A percentile compares a stretch with the other conserved stretches of the same genome.
Conservation (phyloP, 2,113 vertebrate species). For the Campylomormyrus numenius region DNA sequence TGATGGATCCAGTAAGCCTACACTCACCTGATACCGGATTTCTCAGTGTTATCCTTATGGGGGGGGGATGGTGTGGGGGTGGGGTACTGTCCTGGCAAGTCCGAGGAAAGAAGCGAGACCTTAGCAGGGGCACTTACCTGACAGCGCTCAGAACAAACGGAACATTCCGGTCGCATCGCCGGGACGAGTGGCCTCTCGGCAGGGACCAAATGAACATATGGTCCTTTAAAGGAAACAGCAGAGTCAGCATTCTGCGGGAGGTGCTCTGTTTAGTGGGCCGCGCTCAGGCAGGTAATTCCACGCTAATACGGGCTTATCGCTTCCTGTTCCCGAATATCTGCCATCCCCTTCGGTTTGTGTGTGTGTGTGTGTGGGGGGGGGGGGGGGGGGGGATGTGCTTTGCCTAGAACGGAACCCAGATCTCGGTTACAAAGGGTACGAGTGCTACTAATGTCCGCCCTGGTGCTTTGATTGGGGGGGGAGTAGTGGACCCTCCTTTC, state of each 20-base stretch:
- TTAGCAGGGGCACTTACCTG: not conserved
- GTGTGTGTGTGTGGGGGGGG: not conserved
- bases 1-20: not conserved
- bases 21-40: not conserved
- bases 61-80: not conserved
- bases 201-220: constrained; percentile 14
- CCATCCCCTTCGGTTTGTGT: not conserved
- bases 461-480: not conserved
- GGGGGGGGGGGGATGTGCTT: not conserved
- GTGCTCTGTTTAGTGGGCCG: constrained; percentile 25
- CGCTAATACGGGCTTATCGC: constrained; percentile 14
- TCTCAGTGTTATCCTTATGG: not conserved
- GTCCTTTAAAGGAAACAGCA: not conserved
- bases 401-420: not conserved
- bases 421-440: not conserved
- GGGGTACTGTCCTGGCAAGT: not conserved
- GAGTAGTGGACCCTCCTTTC: not conserved
- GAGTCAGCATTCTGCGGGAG: constrained; percentile 14
- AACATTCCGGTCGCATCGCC: not conserved
- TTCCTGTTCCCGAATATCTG: not conserved
- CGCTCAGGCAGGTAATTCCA: not conserved
- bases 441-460: not conserved
- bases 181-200: not conserved
- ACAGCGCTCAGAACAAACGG: not conserved
- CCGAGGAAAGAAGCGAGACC: not conserved